These are phyloP conservation scores for Porites australiensis DNA, from an alignment of 64 coral and sea anemone genomes.

Conservation along the genomic window DNA sequence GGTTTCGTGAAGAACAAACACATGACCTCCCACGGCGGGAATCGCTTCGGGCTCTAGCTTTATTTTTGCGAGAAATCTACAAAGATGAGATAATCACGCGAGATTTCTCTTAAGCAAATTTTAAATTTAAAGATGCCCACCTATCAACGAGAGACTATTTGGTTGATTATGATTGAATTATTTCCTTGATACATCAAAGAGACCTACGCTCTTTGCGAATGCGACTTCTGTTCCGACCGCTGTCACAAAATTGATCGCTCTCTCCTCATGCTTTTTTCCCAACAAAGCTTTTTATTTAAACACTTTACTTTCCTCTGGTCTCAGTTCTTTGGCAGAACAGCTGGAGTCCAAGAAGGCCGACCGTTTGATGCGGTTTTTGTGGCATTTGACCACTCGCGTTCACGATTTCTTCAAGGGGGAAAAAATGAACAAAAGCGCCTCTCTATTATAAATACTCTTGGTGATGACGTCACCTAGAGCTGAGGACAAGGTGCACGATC, in stretches of 20 bases:
- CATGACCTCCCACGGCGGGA: conserved; percentile 40
- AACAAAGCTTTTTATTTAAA: background rate
- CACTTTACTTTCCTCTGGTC: conserved; percentile 6
- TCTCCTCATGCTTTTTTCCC: background rate
- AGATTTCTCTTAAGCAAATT: background rate
- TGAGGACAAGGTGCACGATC: conserved; percentile 76
- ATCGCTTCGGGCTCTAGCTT: conserved; percentile 32
- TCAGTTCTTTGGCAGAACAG: conserved; percentile 38
- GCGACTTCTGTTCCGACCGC: conserved; percentile 1
- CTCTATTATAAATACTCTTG: conserved; percentile 41
- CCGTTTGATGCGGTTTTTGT: conserved; percentile 53
- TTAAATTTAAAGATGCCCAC: background rate
- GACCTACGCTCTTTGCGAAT: background rate
- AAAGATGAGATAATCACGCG: conserved; percentile 2
- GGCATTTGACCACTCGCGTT: conserved; percentile 48
- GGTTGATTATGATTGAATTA: conserved; percentile 6
- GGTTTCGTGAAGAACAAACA: background rate
- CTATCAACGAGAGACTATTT: background rate
- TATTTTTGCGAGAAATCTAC: background rate
- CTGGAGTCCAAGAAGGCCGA: conserved; percentile 26
- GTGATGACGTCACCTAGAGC: conserved; percentile 67
- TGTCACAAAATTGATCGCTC: background rate
- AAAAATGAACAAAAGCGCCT: conserved; percentile 50
- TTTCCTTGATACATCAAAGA: conserved; percentile 21
- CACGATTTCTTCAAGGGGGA: conserved; percentile 16